Percentiles rank a stretch among this genome's conserved stretches.
These are phyloP conservation scores for Caenorhabditis angaria DNA, from an alignment of 2,888 invertebrate genomes.

Conservation along the genomic window DNA sequence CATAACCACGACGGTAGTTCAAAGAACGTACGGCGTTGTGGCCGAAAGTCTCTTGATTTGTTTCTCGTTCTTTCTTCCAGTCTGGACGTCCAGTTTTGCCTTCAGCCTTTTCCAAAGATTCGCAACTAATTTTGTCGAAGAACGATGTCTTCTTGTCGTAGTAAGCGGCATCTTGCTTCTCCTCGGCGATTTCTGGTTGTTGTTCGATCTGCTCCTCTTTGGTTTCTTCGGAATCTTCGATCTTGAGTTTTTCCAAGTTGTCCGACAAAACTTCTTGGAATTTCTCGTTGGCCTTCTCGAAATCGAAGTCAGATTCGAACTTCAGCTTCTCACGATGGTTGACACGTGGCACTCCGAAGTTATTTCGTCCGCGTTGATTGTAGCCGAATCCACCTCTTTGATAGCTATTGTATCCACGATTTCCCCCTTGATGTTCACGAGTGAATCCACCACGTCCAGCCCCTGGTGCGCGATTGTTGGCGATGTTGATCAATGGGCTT, in stretches of 20 bases:
- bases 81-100: conserved; percentile 68
- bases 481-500: conserved; percentile 36
- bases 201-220: conserved; percentile 2
- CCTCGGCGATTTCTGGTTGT: conserved; percentile 18
- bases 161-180: conserved; percentile 75
- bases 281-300: conserved; percentile 96
- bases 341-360: conserved; percentile 46
- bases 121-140: conserved; percentile 98
- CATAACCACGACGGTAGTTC: conserved; percentile 57
- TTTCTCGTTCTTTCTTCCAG: conserved; percentile 70
- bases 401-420: conserved; percentile 35
- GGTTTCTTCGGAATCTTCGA: conserved; percentile 20
- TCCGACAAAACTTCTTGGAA: conserved; percentile 79
- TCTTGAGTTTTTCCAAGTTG: conserved; percentile 46
- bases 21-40: conserved; percentile 66
- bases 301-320: conserved; percentile 84
- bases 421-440: conserved; percentile 15
- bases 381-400: conserved; percentile 46
- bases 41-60: conserved; percentile 72
- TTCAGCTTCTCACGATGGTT: conserved; percentile 63
- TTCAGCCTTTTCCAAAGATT: conserved; percentile 77
- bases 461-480: conserved; percentile 41
- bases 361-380: conserved; percentile 41
- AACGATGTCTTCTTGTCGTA: conserved; percentile 97
- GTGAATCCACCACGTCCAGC: conserved; percentile 14